Evolutionary conservation across 2,113 vertebrate genomes (phyloP).

Genomic region (Falco punctatus): DNA sequence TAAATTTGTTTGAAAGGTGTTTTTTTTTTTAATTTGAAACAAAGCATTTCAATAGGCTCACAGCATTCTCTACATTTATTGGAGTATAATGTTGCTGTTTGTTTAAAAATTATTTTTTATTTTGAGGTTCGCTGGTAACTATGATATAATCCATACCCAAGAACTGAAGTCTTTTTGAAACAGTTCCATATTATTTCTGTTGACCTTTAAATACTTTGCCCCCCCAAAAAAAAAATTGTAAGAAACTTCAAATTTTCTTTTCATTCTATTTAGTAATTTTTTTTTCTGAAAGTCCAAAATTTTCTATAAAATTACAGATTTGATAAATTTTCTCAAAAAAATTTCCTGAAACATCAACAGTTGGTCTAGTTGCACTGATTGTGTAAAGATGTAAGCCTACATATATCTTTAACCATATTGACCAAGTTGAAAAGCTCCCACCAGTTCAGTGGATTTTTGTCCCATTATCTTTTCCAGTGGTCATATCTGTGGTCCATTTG

Average conservation of each 20-base stretch:
- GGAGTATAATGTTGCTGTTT: neutral
- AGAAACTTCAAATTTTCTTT: neutral
- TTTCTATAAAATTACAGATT: neutral
- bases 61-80: neutral
- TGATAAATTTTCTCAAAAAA: neutral
- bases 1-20: constrained; percentile 52
- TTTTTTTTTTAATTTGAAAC: constrained; percentile 56
- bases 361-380: neutral
- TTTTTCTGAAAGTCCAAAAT: neutral
- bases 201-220: neutral
- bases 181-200: neutral
- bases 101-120: neutral
- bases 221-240: neutral
- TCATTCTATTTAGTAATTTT: neutral
- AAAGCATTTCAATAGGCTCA: neutral
- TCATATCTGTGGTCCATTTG: neutral
- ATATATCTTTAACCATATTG: neutral
- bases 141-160: neutral
- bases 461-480: neutral
- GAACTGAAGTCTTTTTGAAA: neutral
- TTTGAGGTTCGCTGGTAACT: neutral
- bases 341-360: neutral
- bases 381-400: neutral
- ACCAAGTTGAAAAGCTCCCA: neutral
- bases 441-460: neutral